A percentile compares a stretch with the other conserved stretches of the same genome.
Conservation (phyloP, 2,113 vertebrate genomes). For the Guaruba guarouba region DNA sequence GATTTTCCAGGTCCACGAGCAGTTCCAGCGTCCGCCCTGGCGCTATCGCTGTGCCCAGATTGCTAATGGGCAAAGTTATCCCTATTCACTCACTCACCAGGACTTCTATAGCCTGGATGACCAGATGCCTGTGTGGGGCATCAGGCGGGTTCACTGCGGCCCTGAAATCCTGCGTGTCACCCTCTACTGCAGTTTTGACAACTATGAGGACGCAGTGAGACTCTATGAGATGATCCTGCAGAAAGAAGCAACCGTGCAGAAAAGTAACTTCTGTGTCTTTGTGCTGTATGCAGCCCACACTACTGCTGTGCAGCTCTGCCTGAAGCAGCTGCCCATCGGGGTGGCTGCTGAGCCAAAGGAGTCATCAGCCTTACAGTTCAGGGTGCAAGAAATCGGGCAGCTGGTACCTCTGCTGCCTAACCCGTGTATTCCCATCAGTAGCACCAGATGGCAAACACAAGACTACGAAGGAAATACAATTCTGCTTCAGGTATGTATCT, state of each 20-base stretch:
- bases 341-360: slow-evolving; percentile 77
- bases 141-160: slow-evolving; percentile 81
- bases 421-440: slow-evolving; percentile 89
- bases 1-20: slow-evolving; percentile 82
- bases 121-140: slow-evolving; percentile 90
- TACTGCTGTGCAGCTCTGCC: slow-evolving; percentile 82
- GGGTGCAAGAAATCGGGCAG: slow-evolving; percentile 88
- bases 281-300: slow-evolving; percentile 61
- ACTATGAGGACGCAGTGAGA: slow-evolving; percentile 86
- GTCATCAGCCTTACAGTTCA: slow-evolving; percentile 87
- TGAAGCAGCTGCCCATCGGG: slow-evolving; percentile 86
- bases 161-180: slow-evolving; percentile 86
- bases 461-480: slow-evolving; percentile 93
- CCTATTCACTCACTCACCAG: slow-evolving; percentile 70
- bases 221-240: slow-evolving; percentile 90
- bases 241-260: slow-evolving; percentile 75
- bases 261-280: slow-evolving; percentile 81
- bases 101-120: slow-evolving; percentile 87
- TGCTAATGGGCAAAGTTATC: slow-evolving; percentile 8
- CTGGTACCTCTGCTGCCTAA: slow-evolving; percentile 93
- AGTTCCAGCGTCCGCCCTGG: slow-evolving; percentile 88
- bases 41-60: slow-evolving; percentile 76
- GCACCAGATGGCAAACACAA: slow-evolving; percentile 90
- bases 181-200: slow-evolving; percentile 85
- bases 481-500: slow-evolving; percentile 86